Base-by-base conservation (phyloP, 1,140 invertebrate species). In the Hylaeus anthracinus region DNA sequence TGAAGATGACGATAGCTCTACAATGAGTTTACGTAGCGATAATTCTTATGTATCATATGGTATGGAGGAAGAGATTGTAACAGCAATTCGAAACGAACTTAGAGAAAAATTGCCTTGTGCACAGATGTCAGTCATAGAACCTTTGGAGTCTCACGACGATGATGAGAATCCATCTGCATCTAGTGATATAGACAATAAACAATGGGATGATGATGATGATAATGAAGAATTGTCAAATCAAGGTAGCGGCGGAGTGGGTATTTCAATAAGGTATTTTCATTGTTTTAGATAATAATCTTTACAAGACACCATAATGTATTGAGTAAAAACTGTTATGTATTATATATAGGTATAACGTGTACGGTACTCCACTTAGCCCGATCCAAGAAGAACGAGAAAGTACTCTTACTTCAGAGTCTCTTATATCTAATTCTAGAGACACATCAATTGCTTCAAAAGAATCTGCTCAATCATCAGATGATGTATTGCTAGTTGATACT, bases 11-110 rank as follows among this genome's bases (percentile, higher is more conserved):
- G 92, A 92, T 56, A 92, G 92, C 74, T 93, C 93, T 26, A 93
- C 93, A 5, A 88, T 92, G 74, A 92, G 92, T 48, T 77, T 93
- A 45, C 86, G 86, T 15, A 93, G 92, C 72, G 92, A 93, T 51
- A 95, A 94, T 89, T 94, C 94, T 43, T 94, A 94, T 56, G 94
- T 95, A 56, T 94, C 94, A 3, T 95, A 95, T 79, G 93, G 93
- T 43, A 93, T 96, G 72, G 95, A 96, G 87, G 96, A 96, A 84
- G 96, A 96, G 85, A 95, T 95, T 87, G 95, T 96, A 79, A 94
- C 95, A 26, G 96, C 96, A 2, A 94, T 96, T 75, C 91, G 96
- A 82, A 96, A 96, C 86, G 96, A 97, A 90, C 90, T 97, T 63
- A 93, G 95, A 84, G 94, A 96, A 67, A 97, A 96, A 91, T 91